Evolutionary conservation across 2,797 vertebrate genomes (phyloP).

Genomic region (Melanotaenia boesemani): DNA sequence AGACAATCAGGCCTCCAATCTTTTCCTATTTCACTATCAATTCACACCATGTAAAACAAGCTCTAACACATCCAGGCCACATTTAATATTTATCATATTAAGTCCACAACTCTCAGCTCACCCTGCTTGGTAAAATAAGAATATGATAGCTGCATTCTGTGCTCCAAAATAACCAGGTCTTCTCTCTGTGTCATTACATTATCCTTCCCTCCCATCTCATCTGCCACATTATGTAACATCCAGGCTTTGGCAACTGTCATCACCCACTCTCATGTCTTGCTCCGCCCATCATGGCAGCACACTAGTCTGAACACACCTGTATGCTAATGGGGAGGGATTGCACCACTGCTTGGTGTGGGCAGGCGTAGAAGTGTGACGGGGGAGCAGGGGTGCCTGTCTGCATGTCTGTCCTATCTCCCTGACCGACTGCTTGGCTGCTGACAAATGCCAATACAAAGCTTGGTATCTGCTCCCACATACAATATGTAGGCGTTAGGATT

Average conservation of each 20-base stretch:
- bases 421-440: constrained; percentile 68
- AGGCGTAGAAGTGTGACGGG: constrained; percentile 62
- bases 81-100: constrained; percentile 46
- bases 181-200: constrained; percentile 39
- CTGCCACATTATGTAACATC: constrained; percentile 67
- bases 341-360: constrained; percentile 51
- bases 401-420: constrained; percentile 48
- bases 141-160: constrained; percentile 32
- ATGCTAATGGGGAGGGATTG: constrained; percentile 72
- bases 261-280: constrained; percentile 50
- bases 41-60: constrained; percentile 27
- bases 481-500: constrained; percentile 78
- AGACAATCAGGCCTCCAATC: constrained; percentile 44
- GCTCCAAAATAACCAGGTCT: constrained; percentile 55
- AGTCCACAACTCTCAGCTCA: constrained; percentile 20
- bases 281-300: constrained; percentile 48
- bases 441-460: constrained; percentile 80
- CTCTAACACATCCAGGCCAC: constrained; percentile 36
- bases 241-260: constrained; percentile 56
- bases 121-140: constrained; percentile 33
- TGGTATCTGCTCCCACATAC: constrained; percentile 77
- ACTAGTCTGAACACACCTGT: constrained; percentile 74
- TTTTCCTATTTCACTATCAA: constrained; percentile 62
- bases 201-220: constrained; percentile 41
- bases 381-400: constrained; percentile 41